A percentile compares a stretch with the other conserved stretches of the same genome.
phyloP scores from a whole-genome alignment of 2,888 invertebrate genomes.

The Gibbula magus region DNA sequence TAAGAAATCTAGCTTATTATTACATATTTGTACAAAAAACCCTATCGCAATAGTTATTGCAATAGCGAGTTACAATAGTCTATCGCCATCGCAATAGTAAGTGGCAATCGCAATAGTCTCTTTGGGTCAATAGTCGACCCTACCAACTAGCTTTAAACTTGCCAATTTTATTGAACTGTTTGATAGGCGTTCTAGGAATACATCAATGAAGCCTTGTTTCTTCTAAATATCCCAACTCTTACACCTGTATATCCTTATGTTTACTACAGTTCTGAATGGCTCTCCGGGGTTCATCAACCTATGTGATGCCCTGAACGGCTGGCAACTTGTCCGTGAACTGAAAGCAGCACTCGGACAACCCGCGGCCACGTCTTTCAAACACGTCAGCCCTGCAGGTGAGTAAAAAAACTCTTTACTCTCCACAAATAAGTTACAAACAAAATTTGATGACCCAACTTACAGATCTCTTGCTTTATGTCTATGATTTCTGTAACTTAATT shows the following conservation, averaged over 20 bases:
- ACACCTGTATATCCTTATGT: background rate
- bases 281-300: slow-evolving; percentile 98
- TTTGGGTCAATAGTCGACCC: too few species aligned
- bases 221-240: background rate
- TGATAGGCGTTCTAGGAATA: background rate
- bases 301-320: slow-evolving; percentile 97
- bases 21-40: too few species aligned
- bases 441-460: too few species aligned
- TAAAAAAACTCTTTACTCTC: background rate
- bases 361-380: slow-evolving; percentile 95
- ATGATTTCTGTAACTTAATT: background rate
- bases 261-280: slow-evolving; percentile 86
- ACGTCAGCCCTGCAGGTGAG: slow-evolving; percentile 93
- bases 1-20: too few species aligned
- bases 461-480: too few species aligned
- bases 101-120: too few species aligned
- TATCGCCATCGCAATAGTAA: too few species aligned
- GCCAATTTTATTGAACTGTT: too few species aligned
- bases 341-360: slow-evolving; percentile 86
- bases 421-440: too few species aligned
- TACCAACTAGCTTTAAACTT: too few species aligned
- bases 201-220: background rate
- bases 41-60: too few species aligned
- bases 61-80: too few species aligned
- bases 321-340: slow-evolving; percentile 95